Evolutionary conservation across 1,140 invertebrate genomes (phyloP).

Genomic region (Heliothis virescens): DNA sequence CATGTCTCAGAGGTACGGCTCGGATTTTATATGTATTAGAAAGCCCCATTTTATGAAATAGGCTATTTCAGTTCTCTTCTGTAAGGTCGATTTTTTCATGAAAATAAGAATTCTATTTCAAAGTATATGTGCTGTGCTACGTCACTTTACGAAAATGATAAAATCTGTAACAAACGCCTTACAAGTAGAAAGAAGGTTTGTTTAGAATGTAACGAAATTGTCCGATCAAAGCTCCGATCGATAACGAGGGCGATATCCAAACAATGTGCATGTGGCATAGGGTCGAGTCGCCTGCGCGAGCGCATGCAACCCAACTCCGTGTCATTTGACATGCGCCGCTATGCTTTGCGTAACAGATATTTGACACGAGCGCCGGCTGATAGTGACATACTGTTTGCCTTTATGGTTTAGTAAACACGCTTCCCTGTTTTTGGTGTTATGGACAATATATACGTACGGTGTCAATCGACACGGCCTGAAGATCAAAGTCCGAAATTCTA

Average conservation of each 20-base stretch:
- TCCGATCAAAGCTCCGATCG: constrained; percentile 57
- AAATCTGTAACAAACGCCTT: neutral
- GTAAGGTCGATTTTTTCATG: too few relatives aligned
- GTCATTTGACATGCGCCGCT: constrained; percentile 44
- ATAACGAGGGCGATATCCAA: constrained; percentile 67
- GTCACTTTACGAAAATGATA: neutral
- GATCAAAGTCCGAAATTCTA: neutral
- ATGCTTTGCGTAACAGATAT: constrained; percentile 58
- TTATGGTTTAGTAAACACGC: constrained; percentile 11
- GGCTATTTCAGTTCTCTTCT: too few relatives aligned
- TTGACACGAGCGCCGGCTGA: constrained; percentile 50
- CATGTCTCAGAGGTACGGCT: too few relatives aligned
- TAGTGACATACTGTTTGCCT: constrained; percentile 18
- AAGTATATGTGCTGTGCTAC: neutral
- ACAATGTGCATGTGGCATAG: constrained; percentile 73
- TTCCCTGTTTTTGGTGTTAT: neutral
- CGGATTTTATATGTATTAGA: too few relatives aligned
- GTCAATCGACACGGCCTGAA: neutral
- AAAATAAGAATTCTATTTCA: neutral
- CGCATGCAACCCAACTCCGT: constrained; percentile 45
- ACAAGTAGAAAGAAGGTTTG: constrained; percentile 24
- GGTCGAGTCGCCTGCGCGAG: constrained; percentile 50
- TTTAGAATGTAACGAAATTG: constrained; percentile 48
- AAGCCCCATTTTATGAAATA: too few relatives aligned
- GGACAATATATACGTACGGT: neutral